phyloP scores from a whole-genome alignment of 2,797 vertebrate genomes.

The Aplochiton taeniatus region DNA sequence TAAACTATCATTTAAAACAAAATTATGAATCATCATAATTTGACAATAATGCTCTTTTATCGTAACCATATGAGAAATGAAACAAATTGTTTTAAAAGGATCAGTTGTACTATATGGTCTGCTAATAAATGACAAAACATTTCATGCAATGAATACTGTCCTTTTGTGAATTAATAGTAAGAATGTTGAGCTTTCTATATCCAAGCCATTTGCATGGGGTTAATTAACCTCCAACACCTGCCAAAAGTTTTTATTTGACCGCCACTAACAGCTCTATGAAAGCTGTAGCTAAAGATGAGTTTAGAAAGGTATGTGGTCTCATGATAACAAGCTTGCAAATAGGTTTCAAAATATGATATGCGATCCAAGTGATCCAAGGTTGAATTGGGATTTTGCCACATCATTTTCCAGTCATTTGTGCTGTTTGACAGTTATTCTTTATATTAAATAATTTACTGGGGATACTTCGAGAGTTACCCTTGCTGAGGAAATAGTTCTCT shows the following conservation, averaged over 20 bases:
- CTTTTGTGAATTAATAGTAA: slow-evolving; percentile 19
- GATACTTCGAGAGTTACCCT: no score
- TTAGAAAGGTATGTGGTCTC: slow-evolving; percentile 32
- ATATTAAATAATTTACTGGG: no score
- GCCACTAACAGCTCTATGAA: slow-evolving; percentile 20
- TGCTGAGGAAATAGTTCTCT: neutral
- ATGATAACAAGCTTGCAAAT: slow-evolving; percentile 44
- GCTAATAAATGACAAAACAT: slow-evolving; percentile 6
- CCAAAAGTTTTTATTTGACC: slow-evolving; percentile 33
- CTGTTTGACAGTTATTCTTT: no score
- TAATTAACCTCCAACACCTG: slow-evolving; percentile 30
- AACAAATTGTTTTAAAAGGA: no score
- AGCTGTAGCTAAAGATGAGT: slow-evolving; percentile 28
- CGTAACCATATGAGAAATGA: no score
- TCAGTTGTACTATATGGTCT: neutral
- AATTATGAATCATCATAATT: no score
- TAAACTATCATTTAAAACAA: no score
- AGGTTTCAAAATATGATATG: slow-evolving; percentile 25
- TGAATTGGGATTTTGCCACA: neutral
- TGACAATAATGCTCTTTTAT: no score
- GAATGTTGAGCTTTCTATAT: neutral
- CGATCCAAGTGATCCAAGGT: neutral
- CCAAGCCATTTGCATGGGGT: slow-evolving; percentile 4
- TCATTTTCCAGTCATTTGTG: no score
- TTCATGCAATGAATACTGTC: slow-evolving; percentile 19